Conservation (phyloP, 2,113 vertebrate genomes). For the Conger conger region DNA sequence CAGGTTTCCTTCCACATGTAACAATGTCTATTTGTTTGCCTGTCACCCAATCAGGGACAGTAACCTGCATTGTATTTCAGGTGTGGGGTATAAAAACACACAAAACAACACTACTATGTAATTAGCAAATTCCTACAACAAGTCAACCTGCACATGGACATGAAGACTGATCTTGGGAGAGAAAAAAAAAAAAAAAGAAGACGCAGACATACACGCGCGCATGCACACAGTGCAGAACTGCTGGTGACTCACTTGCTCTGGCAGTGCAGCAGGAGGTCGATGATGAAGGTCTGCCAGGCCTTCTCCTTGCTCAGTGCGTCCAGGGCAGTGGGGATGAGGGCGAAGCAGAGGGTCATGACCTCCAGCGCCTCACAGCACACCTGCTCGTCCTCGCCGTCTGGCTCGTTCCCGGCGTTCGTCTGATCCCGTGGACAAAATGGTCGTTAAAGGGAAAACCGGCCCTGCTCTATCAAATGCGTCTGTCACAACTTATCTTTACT, state of each 20-base stretch:
- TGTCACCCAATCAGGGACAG: too few relatives aligned
- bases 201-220: neutral
- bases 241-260: constrained; percentile 92
- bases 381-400: constrained; percentile 94
- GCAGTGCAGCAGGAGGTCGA: constrained; percentile 95
- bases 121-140: too few relatives aligned
- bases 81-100: too few relatives aligned
- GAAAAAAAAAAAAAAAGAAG: too few relatives aligned
- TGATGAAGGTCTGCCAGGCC: constrained; percentile 98
- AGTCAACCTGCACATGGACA: too few relatives aligned
- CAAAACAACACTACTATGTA: too few relatives aligned
- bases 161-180: too few relatives aligned
- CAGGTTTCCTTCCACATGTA: too few relatives aligned
- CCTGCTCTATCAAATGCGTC: neutral
- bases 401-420: constrained; percentile 94
- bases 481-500: too few relatives aligned
- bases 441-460: neutral
- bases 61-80: too few relatives aligned
- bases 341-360: constrained; percentile 97
- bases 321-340: constrained; percentile 93
- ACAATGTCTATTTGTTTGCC: too few relatives aligned
- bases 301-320: constrained; percentile 98
- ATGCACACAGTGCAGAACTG: neutral
- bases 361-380: constrained; percentile 98
- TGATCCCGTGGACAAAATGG: constrained; percentile 44